Evolutionary conservation across 2,888 invertebrate genomes (phyloP), one percentile per base, ranked within the genome.

Genomic region (Taenaris catops): DNA sequence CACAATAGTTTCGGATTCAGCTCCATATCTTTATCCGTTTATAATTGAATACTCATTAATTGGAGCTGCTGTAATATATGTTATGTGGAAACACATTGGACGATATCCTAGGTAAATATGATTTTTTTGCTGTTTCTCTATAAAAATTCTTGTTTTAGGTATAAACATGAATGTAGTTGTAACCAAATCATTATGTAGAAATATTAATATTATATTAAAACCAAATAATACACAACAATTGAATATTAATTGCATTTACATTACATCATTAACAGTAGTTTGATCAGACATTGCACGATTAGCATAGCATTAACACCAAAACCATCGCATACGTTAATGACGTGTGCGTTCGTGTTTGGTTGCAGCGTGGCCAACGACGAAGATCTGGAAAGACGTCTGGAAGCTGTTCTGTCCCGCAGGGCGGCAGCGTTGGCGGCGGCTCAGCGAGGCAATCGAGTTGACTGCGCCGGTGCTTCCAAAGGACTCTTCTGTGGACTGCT

Each of bases 41-140:
- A 96, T 97, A 61, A 96, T 98, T 59, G 96, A 98, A 70, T 98
- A 98, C 81, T 96, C 97, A 44, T 87, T 98, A 48, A 96, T 98
- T 61, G 97, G 97, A 8, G 96, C 97, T 28, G 96, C 97, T 31
- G 97, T 98, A 20, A 93, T 97, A 58, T 97, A 96, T 71, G 95
- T 97, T 32, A 97, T 97, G 96, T 98, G 97, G 97, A 94, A 95
- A 67, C 96, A 96, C 66, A 96, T 96, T 71, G 96, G 96, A 38
- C 91, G 94, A 65, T 93, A 95, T 79, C 94, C 96, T 29, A 93
- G 93, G 90, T 93, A 80, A 81, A 54, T 62, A 58, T 14, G 2
- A n/a, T n/a, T n/a, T n/a, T n/a, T n/a, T n/a, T n/a, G n/a, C n/a
- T n/a, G n/a, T n/a, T n/a, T n/a, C n/a, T n/a, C n/a, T n/a, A n/a